Evolutionary conservation across 2,797 vertebrate species (phyloP).

Genomic region (Aselliscus stoliczkanus): DNA sequence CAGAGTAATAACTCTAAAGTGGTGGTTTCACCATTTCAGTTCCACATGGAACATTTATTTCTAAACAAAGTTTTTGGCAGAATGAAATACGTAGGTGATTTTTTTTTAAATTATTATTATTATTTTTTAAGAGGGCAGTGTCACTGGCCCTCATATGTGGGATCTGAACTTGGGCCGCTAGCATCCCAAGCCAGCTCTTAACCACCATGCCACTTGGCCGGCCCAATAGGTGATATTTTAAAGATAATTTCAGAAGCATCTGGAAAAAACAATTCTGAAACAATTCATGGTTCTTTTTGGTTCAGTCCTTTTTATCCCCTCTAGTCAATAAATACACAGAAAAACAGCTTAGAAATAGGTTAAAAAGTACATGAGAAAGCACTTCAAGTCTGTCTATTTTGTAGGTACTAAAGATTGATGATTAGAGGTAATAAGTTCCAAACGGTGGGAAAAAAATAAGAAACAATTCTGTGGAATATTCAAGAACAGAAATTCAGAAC

Average conservation of each 20-base stretch:
- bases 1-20: background rate
- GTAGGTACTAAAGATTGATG: background rate
- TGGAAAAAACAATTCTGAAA: conserved; percentile 40
- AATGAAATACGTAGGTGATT: background rate
- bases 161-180: too few species aligned
- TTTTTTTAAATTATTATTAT: too few species aligned
- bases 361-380: background rate
- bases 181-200: too few species aligned
- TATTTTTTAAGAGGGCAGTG: too few species aligned
- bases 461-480: background rate
- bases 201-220: too few species aligned
- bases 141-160: too few species aligned
- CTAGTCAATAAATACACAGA: background rate
- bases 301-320: background rate
- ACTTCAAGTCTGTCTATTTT: background rate
- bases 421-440: conserved; percentile 16
- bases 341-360: conserved; percentile 1
- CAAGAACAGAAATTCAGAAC: background rate
- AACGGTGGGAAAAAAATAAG: background rate
- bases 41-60: background rate
- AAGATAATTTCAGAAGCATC: conserved; percentile 32
- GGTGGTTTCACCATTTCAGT: background rate
- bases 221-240: background rate
- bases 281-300: background rate
- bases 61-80: background rate